Base-by-base conservation (phyloP, 2,113 vertebrate species). In the Orientallactaga bullata region DNA sequence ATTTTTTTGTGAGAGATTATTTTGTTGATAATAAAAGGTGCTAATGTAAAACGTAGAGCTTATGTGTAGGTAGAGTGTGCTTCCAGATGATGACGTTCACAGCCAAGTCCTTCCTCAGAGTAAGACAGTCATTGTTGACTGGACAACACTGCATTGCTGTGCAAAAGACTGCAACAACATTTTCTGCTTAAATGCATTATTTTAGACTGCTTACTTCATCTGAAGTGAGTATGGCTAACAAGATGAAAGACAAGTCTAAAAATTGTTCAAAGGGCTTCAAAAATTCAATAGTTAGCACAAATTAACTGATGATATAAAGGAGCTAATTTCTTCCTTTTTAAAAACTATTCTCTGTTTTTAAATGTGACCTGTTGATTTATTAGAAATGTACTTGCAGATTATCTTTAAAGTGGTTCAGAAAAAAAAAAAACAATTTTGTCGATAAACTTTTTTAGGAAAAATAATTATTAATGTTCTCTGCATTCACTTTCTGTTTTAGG, bases 271-370 rank as follows among this genome's bases (percentile, higher is more conserved):
- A 82, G 58, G 68, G 17, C 32, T 92, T 93, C 73, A 82, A 71
- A 80, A 94, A 92, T 73, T 94, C 87, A 94, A 90, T 68, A 80
- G 47, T 73, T 47, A 92, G 60, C 85, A 82, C 35, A 94, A 93
- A 93, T 91, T 85, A 88, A 65, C 73, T 96, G 92, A 82, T 81
- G 87, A 71, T 18, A 55, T 39, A 90, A 63, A 73, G 37, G 6
- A 72, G 37, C 18, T 92, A 76, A 94, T 88, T 87, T 77, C 58
- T 86, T 18, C 6, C 32, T 72, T 79, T 78, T 3, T 35, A 55
- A 79, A 17, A 83, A 85, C 55, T 30, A 63, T 30, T 88, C 4
- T 11, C 26, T 71, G 73, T 28, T n/a, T 23, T 80, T 79, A 72
- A 66, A 18, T 66, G 20, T 32, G 18, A 42, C 16, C 39, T 85